These are phyloP conservation scores for Orestias chungarensis DNA, from an alignment of 2,797 vertebrate genomes.

Conservation along the genomic window DNA sequence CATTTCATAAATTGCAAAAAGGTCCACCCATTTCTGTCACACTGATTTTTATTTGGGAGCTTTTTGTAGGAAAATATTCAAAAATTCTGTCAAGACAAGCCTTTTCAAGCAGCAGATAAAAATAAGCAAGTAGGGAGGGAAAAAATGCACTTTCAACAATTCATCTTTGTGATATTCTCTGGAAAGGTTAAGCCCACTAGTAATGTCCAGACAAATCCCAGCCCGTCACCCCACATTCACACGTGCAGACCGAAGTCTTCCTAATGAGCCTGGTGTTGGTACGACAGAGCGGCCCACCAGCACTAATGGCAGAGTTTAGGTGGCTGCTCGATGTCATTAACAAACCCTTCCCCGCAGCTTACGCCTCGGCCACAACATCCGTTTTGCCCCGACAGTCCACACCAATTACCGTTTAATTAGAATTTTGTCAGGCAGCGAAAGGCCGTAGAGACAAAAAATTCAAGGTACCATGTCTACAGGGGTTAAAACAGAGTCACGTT, in stretches of 20 bases:
- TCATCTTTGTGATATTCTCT: conserved; percentile 33
- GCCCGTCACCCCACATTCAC: conserved; percentile 28
- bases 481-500: conserved; percentile 18
- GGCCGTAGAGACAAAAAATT: not conserved
- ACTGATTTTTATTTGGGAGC: not conserved
- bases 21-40: not conserved
- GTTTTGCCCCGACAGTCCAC: conserved; percentile 27
- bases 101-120: not conserved
- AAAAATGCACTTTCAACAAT: not conserved
- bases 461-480: not conserved
- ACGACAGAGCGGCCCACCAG: conserved; percentile 35
- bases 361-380: conserved; percentile 34
- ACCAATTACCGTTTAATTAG: conserved; percentile 57
- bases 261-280: conserved; percentile 52
- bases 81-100: not conserved
- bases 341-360: conserved; percentile 43
- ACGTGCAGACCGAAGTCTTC: conserved; percentile 11
- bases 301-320: conserved; percentile 46
- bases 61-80: not conserved
- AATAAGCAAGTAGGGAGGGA: not conserved
- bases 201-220: conserved; percentile 45
- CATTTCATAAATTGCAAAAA: no score
- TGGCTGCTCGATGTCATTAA: conserved; percentile 52
- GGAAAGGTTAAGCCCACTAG: conserved; percentile 52
- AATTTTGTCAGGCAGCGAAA: conserved; percentile 22